Conservation (phyloP, 1,140 invertebrate genomes). For the Drosophila ogumai region DNA sequence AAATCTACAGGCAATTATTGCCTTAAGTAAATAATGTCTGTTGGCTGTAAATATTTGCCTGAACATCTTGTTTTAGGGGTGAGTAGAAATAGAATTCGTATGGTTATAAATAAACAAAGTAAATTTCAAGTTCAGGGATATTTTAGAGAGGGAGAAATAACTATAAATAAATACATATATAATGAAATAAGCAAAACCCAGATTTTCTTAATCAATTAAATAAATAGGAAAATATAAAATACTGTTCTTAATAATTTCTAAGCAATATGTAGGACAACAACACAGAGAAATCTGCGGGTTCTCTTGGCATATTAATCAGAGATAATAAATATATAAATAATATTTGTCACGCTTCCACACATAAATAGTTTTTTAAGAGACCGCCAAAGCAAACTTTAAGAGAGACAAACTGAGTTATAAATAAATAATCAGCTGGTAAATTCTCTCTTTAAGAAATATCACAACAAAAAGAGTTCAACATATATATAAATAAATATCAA, state of each 20-base stretch:
- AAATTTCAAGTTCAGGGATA: conserved; percentile 18
- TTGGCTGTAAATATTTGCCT: conserved; percentile 7
- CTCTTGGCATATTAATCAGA: background rate
- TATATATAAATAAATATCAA: conserved; percentile 26
- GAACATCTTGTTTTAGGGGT: background rate
- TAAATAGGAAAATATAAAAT: background rate
- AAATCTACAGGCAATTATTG: conserved; percentile 1
- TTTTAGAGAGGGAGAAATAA: background rate
- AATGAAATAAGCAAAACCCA: too few species aligned
- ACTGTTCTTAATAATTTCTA: background rate
- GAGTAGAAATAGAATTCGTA: background rate
- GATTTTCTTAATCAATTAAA: background rate
- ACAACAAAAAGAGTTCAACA: conserved; percentile 42
- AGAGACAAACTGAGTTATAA: conserved; percentile 40
- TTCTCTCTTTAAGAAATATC: conserved; percentile 8
- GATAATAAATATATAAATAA: background rate
- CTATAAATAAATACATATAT: background rate
- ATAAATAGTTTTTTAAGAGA: conserved; percentile 19
- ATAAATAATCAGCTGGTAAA: conserved; percentile 35
- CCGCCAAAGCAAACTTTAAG: conserved; percentile 9
- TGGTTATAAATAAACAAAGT: conserved; percentile 12
- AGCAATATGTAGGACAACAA: background rate
- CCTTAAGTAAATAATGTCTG: conserved; percentile 15
- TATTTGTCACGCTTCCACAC: background rate
- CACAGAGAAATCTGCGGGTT: conserved; percentile 10